phyloP scores from a whole-genome alignment of 2,113 vertebrate species.

The Parus major region DNA sequence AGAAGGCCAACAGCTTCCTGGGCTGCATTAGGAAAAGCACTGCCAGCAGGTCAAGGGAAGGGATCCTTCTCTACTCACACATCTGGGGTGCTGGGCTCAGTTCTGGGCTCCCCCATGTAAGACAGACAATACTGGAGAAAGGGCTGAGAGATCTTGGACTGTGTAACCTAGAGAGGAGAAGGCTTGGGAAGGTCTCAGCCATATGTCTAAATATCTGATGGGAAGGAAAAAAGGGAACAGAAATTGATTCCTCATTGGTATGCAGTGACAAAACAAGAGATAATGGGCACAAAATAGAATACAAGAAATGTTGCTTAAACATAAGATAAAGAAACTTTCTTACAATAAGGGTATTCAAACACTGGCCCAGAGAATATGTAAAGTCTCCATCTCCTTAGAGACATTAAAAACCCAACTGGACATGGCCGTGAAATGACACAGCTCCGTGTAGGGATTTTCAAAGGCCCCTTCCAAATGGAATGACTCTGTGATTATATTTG shows the following conservation, averaged over 20 bases:
- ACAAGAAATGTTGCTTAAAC: neutral
- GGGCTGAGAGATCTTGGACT: neutral
- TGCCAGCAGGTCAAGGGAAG: accelerated
- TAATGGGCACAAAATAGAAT: neutral
- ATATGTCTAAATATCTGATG: accelerated
- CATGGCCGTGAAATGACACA: neutral
- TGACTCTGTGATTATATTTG: neutral
- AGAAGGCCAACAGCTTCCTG: neutral
- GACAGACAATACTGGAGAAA: neutral
- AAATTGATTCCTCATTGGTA: neutral
- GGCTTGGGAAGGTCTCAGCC: neutral
- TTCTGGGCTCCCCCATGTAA: neutral
- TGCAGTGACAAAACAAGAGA: neutral
- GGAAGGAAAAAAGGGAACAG: neutral
- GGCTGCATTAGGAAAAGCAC: neutral
- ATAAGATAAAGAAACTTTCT: neutral
- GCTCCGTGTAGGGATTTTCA: neutral
- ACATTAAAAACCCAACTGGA: neutral
- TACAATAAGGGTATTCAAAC: neutral
- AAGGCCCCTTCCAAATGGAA: neutral
- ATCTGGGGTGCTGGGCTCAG: neutral
- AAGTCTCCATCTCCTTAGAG: neutral
- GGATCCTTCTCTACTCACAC: neutral
- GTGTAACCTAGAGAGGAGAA: neutral
- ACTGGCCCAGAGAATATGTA: neutral